A percentile compares a stretch with the other conserved stretches of the same genome.
Conservation (phyloP, 2,797 vertebrate genomes). For the Paedocypris micromegethes region DNA sequence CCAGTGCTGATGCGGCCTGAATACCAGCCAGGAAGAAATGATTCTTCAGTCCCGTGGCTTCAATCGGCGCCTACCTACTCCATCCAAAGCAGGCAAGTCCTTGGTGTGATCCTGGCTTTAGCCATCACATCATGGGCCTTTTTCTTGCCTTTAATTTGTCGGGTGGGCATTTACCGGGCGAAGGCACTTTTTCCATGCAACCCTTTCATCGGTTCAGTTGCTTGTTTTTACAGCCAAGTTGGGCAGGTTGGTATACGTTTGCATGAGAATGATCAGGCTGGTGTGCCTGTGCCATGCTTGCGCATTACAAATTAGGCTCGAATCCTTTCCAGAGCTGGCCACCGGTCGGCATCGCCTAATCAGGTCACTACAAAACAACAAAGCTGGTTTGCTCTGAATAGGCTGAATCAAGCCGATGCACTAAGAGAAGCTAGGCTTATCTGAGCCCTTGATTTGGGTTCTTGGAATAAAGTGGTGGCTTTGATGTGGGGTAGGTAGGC, state of each 20-base stretch:
- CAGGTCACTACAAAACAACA: slow-evolving; percentile 52
- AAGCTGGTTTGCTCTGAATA: slow-evolving; percentile 49
- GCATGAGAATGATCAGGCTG: slow-evolving; percentile 31
- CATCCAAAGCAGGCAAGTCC: slow-evolving; percentile 53
- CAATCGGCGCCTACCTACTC: slow-evolving; percentile 60
- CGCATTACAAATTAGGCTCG: slow-evolving; percentile 39
- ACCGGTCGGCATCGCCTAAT: slow-evolving; percentile 49
- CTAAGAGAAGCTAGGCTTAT: slow-evolving; percentile 41
- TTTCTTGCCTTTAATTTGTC: slow-evolving; percentile 38
- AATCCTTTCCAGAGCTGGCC: slow-evolving; percentile 30
- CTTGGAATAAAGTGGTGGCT: slow-evolving; percentile 50
- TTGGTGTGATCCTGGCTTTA: slow-evolving; percentile 54
- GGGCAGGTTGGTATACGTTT: slow-evolving; percentile 33
- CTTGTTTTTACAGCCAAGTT: slow-evolving; percentile 27
- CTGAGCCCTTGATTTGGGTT: slow-evolving; percentile 48
- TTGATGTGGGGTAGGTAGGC: slow-evolving; percentile 56
- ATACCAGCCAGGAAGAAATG: slow-evolving; percentile 62
- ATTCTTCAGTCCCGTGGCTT: slow-evolving; percentile 61
- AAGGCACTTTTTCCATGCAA: slow-evolving; percentile 20
- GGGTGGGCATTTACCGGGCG: slow-evolving; percentile 22
- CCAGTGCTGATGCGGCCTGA: slow-evolving; percentile 64
- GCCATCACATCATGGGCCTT: slow-evolving; percentile 48
- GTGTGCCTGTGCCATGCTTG: slow-evolving; percentile 27
- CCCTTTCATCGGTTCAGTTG: slow-evolving; percentile 8
- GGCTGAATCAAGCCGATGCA: slow-evolving; percentile 49